Evolutionary conservation across 2,888 invertebrate species (phyloP), one percentile per base, ranked within the genome.

Genomic region (Cephalotes varians): DNA sequence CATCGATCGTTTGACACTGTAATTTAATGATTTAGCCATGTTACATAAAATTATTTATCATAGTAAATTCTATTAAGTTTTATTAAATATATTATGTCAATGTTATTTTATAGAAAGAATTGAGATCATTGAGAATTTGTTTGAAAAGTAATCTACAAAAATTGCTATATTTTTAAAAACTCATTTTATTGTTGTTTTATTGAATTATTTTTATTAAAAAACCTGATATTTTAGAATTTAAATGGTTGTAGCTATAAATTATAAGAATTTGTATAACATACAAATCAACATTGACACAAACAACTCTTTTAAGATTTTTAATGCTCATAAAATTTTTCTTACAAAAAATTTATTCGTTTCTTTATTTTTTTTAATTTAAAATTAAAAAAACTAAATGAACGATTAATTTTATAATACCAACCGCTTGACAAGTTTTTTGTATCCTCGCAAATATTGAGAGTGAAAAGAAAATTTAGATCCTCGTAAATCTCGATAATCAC

Each of bases 401-500:
- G 72, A 12, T 82, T 25, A 31, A 74, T 65, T 34, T 58, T 31
- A 25, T 34, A 34, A 6, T 83, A 81, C 81, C 60, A 65, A 25
- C 56, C 84, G 15, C 47, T 85, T 51, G 86, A 51, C 7, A 82
- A 64, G 34, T 54, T 28, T n/a, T 7, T 64, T 6, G 62, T 64
- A 0, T 65, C 77, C 1, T 72, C 18, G 12, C n/a, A 60, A 6
- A 79, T 34, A 4, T 44, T 44, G 54, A 86, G 69, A 9, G 56
- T 21, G 69, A 88, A 93, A 0, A 85, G 64, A 4, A 87, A 85
- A 3, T 90, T 73, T 21, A 72, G 83, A 86, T 94, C 93, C 10
- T 93, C 87, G 18, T 84, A 82, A 25, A 95, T 88, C 85, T 95
- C 94, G 1, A 94, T 64, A n/a, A 95, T 93, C 7, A 95, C 92